A percentile compares a stretch with the other conserved stretches of the same genome.
Conservation (phyloP, 2,888 invertebrate genomes). For the Diarsia dahlii region DNA sequence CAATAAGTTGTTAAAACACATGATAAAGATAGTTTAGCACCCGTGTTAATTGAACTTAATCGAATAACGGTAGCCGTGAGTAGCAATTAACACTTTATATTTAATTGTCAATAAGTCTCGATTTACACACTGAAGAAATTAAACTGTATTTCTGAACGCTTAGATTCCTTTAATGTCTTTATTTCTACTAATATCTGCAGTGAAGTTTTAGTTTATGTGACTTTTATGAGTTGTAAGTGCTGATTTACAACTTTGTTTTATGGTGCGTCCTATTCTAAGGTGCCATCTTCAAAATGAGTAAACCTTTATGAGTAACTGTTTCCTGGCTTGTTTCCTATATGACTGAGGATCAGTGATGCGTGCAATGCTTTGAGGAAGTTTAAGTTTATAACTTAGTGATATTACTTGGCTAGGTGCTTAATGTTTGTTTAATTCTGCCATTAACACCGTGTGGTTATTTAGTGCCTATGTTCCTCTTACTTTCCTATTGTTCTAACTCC, state of each 20-base stretch:
- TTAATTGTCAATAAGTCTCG: constrained; percentile 44
- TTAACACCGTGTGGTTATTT: constrained; percentile 27
- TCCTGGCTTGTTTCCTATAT: constrained; percentile 19
- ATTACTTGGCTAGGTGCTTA: constrained; percentile 4
- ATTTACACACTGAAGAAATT: constrained; percentile 29
- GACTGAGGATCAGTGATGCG: background rate
- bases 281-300: constrained; percentile 24
- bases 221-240: constrained; percentile 22
- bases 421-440: constrained; percentile 42
- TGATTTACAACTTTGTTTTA: constrained; percentile 30
- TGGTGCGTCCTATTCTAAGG: background rate
- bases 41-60: constrained; percentile 54
- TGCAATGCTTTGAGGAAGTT: constrained; percentile 19
- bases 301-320: constrained; percentile 32
- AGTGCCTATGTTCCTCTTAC: constrained; percentile 47
- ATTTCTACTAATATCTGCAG: constrained; percentile 19
- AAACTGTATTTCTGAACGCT: constrained; percentile 39
- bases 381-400: constrained; percentile 21
- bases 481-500: constrained; percentile 60
- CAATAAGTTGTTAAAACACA: constrained; percentile 32
- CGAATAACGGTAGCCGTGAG: constrained; percentile 49
- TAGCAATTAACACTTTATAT: constrained; percentile 39
- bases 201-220: constrained; percentile 3
- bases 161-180: constrained; percentile 20
- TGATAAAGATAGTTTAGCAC: constrained; percentile 36